Base-by-base conservation (phyloP, 2,797 vertebrate species). In the Coluber constrictor region DNA sequence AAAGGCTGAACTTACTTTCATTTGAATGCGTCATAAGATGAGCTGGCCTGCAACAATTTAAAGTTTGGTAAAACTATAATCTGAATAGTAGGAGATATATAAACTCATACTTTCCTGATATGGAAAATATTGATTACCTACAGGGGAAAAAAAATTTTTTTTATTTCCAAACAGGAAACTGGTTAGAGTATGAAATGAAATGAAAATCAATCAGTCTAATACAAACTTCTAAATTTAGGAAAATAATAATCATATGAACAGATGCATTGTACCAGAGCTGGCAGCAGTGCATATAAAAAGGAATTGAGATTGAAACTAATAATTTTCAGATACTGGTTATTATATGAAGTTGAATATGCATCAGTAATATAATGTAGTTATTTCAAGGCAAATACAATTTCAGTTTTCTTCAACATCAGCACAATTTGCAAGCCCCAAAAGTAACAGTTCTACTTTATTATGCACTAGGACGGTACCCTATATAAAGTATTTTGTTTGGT, bases 111-210 rank as follows among this genome's bases (percentile, higher is more conserved):
- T 87, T 91, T 87, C 60, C 47, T 54, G 20, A 32, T 55, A 74
- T 20, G 83, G 59, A 61, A 63, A 18, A 66, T 92, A 91, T 96
- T 91, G 59, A 87, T 87, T 66, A 43, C 13, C 93, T 95, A 94
- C 94, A 90, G 95, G 93, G 70, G 79, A 12, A 92, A 91, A 86
- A 88, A 88, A 59, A 15, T 95, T 95, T 95, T 95, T 93, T 94
- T 25, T 54, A 94, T 95, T 96, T 95, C 92, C 91, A 94, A 95
- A 92, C 83, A 94, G 94, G 91, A 66, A 55, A 70, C 37, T 12
- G 79, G 10, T 25, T 43, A 13, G 20, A 83, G 10, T 2, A 12
- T 47, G 37, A 83, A 90, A 23, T 70, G 61, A 66, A 55, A n/a
- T 55, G 63, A 90, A 90, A 90, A 51, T 7, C 43, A 70, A 63